These are phyloP conservation scores for Notarius quadriscutis DNA, from an alignment of 2,113 vertebrate species.

Conservation along the genomic window DNA sequence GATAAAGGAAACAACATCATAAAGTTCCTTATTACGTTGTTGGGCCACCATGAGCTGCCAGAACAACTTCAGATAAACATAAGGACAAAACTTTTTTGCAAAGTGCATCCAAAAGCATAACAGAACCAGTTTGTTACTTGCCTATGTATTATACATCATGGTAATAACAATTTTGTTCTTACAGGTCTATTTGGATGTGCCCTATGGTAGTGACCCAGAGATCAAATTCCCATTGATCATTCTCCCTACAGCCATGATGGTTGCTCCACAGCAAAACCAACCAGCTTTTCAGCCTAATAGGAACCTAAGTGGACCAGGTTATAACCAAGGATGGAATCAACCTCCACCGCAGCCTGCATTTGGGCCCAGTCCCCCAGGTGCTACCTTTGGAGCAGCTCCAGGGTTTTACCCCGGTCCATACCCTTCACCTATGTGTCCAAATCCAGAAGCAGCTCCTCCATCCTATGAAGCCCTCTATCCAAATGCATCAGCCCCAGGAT, in stretches of 20 bases:
- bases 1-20: neutral
- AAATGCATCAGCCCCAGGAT: conserved; percentile 19
- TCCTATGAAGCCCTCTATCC: conserved; percentile 15
- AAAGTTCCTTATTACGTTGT: neutral
- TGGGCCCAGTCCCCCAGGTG: neutral
- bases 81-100: neutral
- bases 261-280: neutral
- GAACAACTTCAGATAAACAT: neutral
- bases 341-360: conserved; percentile 19
- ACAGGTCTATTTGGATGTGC: conserved; percentile 73
- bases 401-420: conserved; percentile 28
- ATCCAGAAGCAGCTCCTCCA: conserved; percentile 51
- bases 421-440: conserved; percentile 25
- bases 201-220: conserved; percentile 66
- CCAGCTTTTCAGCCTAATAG: conserved; percentile 5
- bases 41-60: neutral
- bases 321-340: neutral
- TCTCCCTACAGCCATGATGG: conserved; percentile 39
- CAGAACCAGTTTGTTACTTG: neutral
- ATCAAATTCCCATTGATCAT: conserved; percentile 65
- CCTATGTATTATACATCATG: neutral
- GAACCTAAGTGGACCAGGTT: neutral
- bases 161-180: neutral
- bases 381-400: conserved; percentile 18
- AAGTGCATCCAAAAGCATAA: neutral